Base-by-base conservation (phyloP, 2,888 invertebrate species). In the Harpalus rufipes region DNA sequence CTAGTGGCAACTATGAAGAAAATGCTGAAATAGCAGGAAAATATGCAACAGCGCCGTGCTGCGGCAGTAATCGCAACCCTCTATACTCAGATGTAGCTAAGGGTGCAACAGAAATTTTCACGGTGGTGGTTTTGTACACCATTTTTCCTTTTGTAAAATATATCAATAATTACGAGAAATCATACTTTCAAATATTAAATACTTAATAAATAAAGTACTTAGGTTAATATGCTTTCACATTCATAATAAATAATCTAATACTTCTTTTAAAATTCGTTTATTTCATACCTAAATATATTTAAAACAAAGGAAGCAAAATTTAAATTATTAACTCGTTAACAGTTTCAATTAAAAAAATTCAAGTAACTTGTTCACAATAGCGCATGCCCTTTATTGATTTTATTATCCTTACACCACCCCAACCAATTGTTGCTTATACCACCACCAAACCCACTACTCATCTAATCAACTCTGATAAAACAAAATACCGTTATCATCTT, bases 331-430 rank as follows among this genome's bases (percentile, higher is more conserved):
- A 32, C 6, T 32, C 1, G 5, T 0, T 59, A 59, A 59, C 18
- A 8, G 6, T 59, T 6, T 14, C 6, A 39, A 39, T 7, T 74
- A 32, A 39, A 74, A 32, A 44, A 14, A 44, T 3, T 74, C 41
- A 18, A 74, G 18, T 14, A 74, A 74, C 10, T 63, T 0, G 16
- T 44, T 14, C 18, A 68, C 59, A 7, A 61, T 7, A 10, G 51
- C 81, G 81, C 81, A 81, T 81, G 81, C 81, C 4, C 51, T 5
- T 12, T 44, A 81, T 81, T 44, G 81, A 81, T 81, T 81, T 81
- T 81, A 44, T 81, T 63, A 81, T 61, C 44, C 81, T 32, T 63
- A 51, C 81, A 81, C 7, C 18, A 12, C 10, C 65, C 65, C 81
- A 65, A 65, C 63, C 65, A 81, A 39, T 63, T 81, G 44, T 63